Evolutionary conservation across 2,888 invertebrate species (phyloP), one percentile per base, ranked within the genome.

Genomic region (Dorcus hopei): DNA sequence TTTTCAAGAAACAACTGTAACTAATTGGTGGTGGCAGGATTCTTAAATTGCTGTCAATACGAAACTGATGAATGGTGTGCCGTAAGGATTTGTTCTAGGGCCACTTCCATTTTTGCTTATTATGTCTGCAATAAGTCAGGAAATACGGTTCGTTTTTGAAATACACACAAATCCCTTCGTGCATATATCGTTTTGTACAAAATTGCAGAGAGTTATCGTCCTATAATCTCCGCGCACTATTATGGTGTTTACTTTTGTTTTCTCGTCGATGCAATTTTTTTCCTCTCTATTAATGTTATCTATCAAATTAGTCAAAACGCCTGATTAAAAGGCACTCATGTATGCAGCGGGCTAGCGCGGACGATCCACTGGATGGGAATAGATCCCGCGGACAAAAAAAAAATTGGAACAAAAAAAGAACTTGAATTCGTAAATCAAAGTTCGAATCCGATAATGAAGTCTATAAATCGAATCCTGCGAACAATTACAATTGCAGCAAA

Each of bases 381-480:
- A 45, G 45, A 45, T 45, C 23, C 16, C 45, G 45, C 14, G 19
- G 45, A 45, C 45, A 45, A 45, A 19, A 43, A 43, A 14, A 14
- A 45, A 16, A 45, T 45, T 49, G 42, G 11, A 52, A 52, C 51
- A 52, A 57, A 45, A 41, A 52, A 43, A 41, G 23, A 52, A 52
- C 19, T 19, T 50, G 38, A 54, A 26, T 43, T 39, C 56, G 49
- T 52, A 56, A 59, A 56, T 59, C 59, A 59, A 59, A 59, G 55
- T 56, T 52, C 52, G 48, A 19, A 52, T 54, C 54, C 53, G 58
- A 58, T 54, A 58, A 38, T 50, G 39, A 58, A 62, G 66, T 66
- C 67, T 65, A 71, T 72, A 71, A 72, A 72, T 72, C 71, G 72
- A 72, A 70, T 67, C 66, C 64, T 62, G 54, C 54, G 59, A 70